Evolutionary conservation across 2,113 vertebrate genomes (phyloP).

Genomic region (Telmatochromis bifrenatus): DNA sequence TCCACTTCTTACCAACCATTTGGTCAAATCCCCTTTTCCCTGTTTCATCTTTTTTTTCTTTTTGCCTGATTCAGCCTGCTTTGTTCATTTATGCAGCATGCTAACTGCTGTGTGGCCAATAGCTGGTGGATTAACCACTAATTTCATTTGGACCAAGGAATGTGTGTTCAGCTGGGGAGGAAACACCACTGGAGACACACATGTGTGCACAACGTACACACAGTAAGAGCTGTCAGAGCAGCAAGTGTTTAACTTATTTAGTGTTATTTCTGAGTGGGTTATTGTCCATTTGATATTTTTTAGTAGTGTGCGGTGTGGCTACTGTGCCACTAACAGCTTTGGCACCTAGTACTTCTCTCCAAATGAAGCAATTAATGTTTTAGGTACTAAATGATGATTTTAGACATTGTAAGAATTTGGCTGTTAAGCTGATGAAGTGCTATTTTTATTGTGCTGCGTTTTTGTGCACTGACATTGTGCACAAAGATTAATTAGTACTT

Average conservation of each 20-base stretch:
- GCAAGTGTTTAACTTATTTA: constrained; percentile 3
- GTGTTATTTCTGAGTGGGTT: constrained; percentile 27
- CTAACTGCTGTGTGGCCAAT: constrained; percentile 25
- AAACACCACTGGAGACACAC: neutral
- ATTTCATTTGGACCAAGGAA: constrained; percentile 46
- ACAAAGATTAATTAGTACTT: constrained; percentile 15
- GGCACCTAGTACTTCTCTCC: neutral
- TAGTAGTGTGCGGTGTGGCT: constrained; percentile 11
- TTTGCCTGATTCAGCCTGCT: neutral
- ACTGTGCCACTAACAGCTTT: constrained; percentile 25
- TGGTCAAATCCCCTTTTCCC: neutral
- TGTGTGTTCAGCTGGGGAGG: constrained; percentile 1
- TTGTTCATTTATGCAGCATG: constrained; percentile 5
- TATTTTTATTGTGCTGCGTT: neutral
- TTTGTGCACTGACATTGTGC: neutral
- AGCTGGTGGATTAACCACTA: constrained; percentile 44
- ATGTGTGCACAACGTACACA: neutral
- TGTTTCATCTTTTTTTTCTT: neutral
- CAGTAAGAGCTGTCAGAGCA: neutral
- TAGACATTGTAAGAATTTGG: neutral
- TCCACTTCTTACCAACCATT: neutral
- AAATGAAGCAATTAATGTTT: constrained; percentile 27
- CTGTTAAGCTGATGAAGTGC: neutral
- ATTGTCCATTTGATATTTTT: constrained; percentile 17
- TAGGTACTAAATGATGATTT: constrained; percentile 3